Evolutionary conservation across 2,113 vertebrate species (phyloP).

Genomic region (Nothoprocta pentlandii): DNA sequence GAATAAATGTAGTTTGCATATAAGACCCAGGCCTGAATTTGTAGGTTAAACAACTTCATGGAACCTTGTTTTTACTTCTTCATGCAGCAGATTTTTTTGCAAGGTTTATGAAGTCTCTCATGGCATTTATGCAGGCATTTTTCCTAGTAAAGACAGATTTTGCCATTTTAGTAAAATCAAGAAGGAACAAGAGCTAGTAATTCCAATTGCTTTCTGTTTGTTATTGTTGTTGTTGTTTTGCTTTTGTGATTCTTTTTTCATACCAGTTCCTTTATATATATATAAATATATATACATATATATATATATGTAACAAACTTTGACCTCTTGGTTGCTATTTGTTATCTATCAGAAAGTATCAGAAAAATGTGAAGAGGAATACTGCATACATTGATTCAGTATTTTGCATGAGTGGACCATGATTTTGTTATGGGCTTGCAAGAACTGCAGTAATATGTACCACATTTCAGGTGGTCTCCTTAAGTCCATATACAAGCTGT

Average conservation of each 20-base stretch:
- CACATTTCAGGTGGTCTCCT: background rate
- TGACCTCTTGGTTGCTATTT: background rate
- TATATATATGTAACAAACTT: background rate
- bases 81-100: background rate
- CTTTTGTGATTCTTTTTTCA: background rate
- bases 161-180: background rate
- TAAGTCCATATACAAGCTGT: background rate
- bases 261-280: fast-evolving
- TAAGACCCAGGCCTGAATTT: background rate
- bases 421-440: background rate
- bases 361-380: background rate
- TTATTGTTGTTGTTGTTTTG: background rate
- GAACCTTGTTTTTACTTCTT: background rate
- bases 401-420: background rate
- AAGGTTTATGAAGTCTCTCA: background rate
- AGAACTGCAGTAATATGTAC: background rate
- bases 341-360: background rate
- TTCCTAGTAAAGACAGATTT: background rate
- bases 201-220: background rate
- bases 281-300: no score
- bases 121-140: background rate
- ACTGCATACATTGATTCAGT: background rate
- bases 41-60: background rate
- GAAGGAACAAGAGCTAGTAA: background rate
- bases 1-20: background rate